Base-by-base conservation (phyloP, 1,140 invertebrate genomes). In the Samia ricini region DNA sequence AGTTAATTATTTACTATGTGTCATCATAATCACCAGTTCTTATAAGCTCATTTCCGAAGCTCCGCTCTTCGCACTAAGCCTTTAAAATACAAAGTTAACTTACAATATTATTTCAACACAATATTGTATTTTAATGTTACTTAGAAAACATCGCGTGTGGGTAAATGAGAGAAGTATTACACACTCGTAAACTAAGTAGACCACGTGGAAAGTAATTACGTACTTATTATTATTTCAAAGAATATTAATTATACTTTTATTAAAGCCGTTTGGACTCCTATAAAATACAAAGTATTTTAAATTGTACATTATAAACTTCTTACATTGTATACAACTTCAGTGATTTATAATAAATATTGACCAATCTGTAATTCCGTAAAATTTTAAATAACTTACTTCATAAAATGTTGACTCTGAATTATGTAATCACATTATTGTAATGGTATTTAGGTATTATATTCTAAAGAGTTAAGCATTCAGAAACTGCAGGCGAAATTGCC, bases 131-230 rank as follows among this genome's bases (percentile, higher is more conserved):
- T 42, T 42, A 42, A 42, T 42, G 15, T 42, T 42, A 42, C 33
- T 42, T 42, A 42, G 33, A 42, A 42, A 42, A 42, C 33, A 42
- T 42, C 33, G 33, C 33, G 33, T 42, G 33, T 42, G 33, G 33
- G 33, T 12, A 12, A 42, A 42, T 42, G 33, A 12, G 33, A 42
- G 8, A 26, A 15, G 7, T 42, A 42, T 42, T 12, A 10, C 33
- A 42, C 15, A 42, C 33, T 42, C 33, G 10, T 42, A 42, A 42
- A 42, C 8, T 42, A 42, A 15, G 33, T 42, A 42, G 33, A 42
- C 33, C 33, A 42, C 33, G 15, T 42, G 33, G 33, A 42, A 42
- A 42, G 33, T 42, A 42, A 42, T 42, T 42, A 42, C 12, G 15
- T 42, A n/a, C n/a, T n/a, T n/a, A n/a, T n/a, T n/a, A 42, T 42